Evolutionary conservation across 2,797 vertebrate species (phyloP).

Genomic region (Pangasius krempfi): DNA sequence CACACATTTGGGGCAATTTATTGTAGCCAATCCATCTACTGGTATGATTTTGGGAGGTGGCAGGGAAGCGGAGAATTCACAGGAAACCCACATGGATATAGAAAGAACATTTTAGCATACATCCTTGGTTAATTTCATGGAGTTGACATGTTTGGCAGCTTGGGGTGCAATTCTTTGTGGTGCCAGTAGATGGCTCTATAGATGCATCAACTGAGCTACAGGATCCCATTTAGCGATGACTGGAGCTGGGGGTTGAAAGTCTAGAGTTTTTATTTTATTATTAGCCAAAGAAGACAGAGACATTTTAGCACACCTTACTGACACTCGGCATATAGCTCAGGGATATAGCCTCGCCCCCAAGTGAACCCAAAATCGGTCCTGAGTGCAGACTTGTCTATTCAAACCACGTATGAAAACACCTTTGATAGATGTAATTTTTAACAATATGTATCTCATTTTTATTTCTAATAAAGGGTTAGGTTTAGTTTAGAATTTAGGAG

Average conservation of each 20-base stretch:
- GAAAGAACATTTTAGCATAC: neutral
- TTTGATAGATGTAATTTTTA: neutral
- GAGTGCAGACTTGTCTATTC: neutral
- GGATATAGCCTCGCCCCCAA: neutral
- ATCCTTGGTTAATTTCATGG: neutral
- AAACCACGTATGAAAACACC: neutral
- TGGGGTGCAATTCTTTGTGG: neutral
- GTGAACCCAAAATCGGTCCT: neutral
- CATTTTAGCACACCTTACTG: neutral
- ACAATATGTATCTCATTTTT: neutral
- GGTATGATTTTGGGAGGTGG: neutral
- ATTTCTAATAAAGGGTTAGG: neutral
- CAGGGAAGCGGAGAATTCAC: neutral
- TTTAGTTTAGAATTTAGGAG: neutral
- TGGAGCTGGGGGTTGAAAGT: neutral
- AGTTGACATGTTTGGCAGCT: neutral
- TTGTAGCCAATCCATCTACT: neutral
- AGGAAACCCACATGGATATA: neutral
- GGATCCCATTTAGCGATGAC: neutral
- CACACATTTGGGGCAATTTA: neutral
- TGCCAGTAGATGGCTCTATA: conserved; percentile 43
- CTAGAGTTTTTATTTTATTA: neutral
- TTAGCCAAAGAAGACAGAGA: neutral
- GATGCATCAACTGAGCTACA: neutral
- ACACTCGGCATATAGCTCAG: neutral